These are phyloP conservation scores for Procavia capensis DNA, from an alignment of 2,113 vertebrate species.

Conservation along the genomic window DNA sequence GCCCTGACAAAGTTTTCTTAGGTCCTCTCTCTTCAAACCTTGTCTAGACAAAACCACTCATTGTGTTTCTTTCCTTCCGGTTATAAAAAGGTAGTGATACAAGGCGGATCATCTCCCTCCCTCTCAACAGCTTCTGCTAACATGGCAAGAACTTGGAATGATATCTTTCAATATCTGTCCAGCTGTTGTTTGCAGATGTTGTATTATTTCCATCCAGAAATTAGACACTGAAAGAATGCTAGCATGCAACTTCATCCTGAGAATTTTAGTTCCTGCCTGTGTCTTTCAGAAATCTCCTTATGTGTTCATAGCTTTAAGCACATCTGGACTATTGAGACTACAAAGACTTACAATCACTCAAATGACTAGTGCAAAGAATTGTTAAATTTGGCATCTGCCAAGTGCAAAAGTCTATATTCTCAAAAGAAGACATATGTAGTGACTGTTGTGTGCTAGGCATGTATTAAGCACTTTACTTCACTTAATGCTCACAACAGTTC, in stretches of 20 bases:
- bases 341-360: conserved; percentile 61
- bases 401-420: conserved; percentile 46
- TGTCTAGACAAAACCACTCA: conserved; percentile 38
- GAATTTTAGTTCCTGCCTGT: conserved; percentile 56
- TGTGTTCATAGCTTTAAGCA: conserved; percentile 69
- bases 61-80: not conserved
- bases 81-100: conserved; percentile 37
- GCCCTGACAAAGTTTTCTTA: not conserved
- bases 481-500: not conserved
- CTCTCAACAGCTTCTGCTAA: conserved; percentile 61
- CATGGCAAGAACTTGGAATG: conserved; percentile 68
- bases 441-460: not conserved
- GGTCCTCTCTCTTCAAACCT: conserved; percentile 2
- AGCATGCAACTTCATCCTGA: conserved; percentile 68
- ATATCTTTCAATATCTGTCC: conserved; percentile 75
- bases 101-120: not conserved
- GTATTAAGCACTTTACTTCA: not conserved
- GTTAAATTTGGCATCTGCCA: conserved; percentile 61
- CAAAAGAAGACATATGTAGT: not conserved
- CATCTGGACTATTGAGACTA: conserved; percentile 81
- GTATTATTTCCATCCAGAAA: conserved; percentile 67
- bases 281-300: conserved; percentile 74
- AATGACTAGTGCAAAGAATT: conserved; percentile 62
- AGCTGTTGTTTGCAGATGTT: conserved; percentile 83
- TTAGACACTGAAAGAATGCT: conserved; percentile 67